phyloP scores from a whole-genome alignment of 2,797 vertebrate genomes.

The Microctenopoma steveboyesi region DNA sequence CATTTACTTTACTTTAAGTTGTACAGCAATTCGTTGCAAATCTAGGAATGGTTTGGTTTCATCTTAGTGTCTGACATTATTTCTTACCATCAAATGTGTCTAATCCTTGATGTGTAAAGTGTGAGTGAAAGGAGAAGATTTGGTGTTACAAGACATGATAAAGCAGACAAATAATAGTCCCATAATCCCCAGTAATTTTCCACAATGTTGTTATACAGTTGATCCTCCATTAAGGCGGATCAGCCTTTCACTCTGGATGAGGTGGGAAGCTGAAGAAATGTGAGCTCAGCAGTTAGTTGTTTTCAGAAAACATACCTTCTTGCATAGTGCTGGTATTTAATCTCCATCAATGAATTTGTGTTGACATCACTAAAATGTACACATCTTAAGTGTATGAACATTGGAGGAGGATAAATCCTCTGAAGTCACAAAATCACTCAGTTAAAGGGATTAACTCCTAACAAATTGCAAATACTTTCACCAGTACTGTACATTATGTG shows the following conservation, averaged over 20 bases:
- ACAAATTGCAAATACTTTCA: conserved; percentile 55
- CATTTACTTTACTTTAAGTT: not conserved
- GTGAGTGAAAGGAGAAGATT: conserved; percentile 44
- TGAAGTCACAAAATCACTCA: conserved; percentile 7
- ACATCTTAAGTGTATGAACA: conserved; percentile 25
- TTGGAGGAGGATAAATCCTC: not conserved
- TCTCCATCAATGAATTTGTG: conserved; percentile 21
- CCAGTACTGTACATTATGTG: conserved; percentile 38
- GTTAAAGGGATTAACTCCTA: conserved; percentile 31
- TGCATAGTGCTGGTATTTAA: conserved; percentile 6
- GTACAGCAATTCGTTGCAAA: not conserved
- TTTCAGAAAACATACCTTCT: conserved; percentile 20
- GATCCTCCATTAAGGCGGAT: conserved; percentile 60
- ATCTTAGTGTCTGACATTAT: not conserved
- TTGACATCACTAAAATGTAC: conserved; percentile 28
- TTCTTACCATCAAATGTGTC: too few relatives aligned
- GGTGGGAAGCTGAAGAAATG: conserved; percentile 50
- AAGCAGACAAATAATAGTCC: conserved; percentile 46
- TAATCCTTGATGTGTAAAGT: conserved; percentile 31
- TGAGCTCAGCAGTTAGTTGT: conserved; percentile 29
- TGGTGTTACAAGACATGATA: conserved; percentile 38
- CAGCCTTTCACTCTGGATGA: conserved; percentile 57
- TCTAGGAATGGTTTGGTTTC: conserved; percentile 1
- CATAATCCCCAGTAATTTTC: conserved; percentile 52
- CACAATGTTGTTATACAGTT: conserved; percentile 42